These are phyloP conservation scores for Pararge aegeria DNA, from an alignment of 1,140 invertebrate species.

Conservation along the genomic window DNA sequence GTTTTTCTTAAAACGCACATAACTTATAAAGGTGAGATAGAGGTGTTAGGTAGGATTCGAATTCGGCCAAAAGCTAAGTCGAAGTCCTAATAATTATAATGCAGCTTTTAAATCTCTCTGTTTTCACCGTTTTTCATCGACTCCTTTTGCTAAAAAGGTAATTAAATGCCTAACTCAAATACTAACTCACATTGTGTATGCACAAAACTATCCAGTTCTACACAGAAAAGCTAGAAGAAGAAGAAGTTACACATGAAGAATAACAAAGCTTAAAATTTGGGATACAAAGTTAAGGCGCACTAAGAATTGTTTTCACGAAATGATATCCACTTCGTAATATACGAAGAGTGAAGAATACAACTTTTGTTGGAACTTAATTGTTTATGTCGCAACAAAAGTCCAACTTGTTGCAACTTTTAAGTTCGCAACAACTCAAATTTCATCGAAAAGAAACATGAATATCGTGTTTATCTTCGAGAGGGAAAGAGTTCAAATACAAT, in stretches of 20 bases:
- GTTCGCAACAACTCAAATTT: not conserved
- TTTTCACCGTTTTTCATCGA: no score
- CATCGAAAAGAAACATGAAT: conserved; percentile 3
- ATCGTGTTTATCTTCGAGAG: not conserved
- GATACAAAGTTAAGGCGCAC: not conserved
- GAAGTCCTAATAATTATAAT: no score
- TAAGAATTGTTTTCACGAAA: not conserved
- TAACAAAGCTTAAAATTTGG: not conserved
- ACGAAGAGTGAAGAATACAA: conserved; percentile 1
- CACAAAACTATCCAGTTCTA: not conserved
- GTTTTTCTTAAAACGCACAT: no score
- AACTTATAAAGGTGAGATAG: no score
- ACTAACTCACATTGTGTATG: no score
- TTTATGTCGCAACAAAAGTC: no score
- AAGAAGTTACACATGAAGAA: not conserved
- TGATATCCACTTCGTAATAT: not conserved
- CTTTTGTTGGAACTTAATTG: not conserved
- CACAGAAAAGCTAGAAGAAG: not conserved
- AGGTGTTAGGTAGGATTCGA: no score
- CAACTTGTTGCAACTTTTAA: not conserved
- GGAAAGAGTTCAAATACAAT: not conserved
- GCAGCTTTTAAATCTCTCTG: no score
- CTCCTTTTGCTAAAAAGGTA: no score
- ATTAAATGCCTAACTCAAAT: no score
- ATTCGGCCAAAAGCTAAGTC: no score